These are phyloP conservation scores for Drosophila neoperkinsi DNA, from an alignment of 2,888 invertebrate genomes.

Conservation along the genomic window DNA sequence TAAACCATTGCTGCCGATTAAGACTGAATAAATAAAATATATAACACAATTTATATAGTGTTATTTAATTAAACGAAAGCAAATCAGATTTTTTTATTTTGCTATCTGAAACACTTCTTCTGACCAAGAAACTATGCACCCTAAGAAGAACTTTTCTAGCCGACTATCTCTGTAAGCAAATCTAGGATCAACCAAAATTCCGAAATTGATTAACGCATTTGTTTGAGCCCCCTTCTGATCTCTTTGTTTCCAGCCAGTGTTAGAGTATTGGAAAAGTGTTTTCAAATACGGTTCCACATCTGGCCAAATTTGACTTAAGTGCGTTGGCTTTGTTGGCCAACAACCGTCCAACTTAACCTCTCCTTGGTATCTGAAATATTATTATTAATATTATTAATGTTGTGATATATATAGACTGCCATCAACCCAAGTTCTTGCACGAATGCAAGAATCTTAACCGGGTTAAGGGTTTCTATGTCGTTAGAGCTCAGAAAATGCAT, in stretches of 20 bases:
- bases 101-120: not conserved
- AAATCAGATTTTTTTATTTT: not conserved
- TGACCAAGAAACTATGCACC: not conserved
- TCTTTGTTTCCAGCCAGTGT: not conserved
- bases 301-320: not conserved
- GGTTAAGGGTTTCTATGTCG: too few species aligned
- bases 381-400: too few species aligned
- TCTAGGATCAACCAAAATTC: not conserved
- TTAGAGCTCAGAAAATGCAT: too few species aligned
- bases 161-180: not conserved
- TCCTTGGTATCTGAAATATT: not conserved
- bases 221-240: not conserved
- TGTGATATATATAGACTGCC: too few species aligned
- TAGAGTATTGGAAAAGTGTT: not conserved
- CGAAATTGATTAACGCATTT: not conserved
- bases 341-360: not conserved
- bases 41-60: not conserved
- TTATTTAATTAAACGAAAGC: not conserved
- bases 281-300: not conserved
- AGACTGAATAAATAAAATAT: not conserved
- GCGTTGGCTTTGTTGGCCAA: not conserved
- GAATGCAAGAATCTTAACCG: too few species aligned
- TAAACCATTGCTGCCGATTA: not conserved
- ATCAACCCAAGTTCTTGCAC: too few species aligned
- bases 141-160: not conserved